Evolutionary conservation across 2,888 invertebrate genomes (phyloP), one percentile per base, ranked within the genome.

Genomic region (Nemotelus pantherinus): DNA sequence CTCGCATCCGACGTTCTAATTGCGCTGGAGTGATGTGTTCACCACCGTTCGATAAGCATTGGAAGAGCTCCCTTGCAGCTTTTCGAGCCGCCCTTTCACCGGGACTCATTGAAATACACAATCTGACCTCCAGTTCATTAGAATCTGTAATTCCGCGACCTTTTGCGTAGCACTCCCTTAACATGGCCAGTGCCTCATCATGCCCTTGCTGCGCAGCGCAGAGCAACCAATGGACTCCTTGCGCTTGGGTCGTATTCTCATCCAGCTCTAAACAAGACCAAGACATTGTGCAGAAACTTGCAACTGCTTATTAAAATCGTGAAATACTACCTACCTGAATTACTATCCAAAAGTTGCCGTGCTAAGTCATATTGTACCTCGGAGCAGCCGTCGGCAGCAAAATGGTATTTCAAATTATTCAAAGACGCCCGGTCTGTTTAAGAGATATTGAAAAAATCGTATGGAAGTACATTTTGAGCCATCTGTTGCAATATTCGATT

Each of bases 191-290:
- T 0, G 97, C 97, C 85, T 96, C 95, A 63, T 92, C 90, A 83
- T 96, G 95, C 0, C 97, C 97, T 86, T 97, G 96, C 83, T 95
- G 94, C 0, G 97, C 96, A 2, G 97, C 96, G 87, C 94, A 93
- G n/a, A 96, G 92, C 68, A 97, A 87, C 97, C 97, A 97, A 83
- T 95, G 93, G 71, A 97, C 91, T 0, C 96, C 97, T 81, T 94
- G 90, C 81, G 92, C 91, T 80, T 93, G 94, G 3, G 84, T 82
- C 10, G 84, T 80, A 41, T 83, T 80, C 75, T 84, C 81, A 78
- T 84, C 84, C 65, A 83, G 82, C 64, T 85, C 86, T 87, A 25
- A 25, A 25, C 25, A 25, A 25, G 25, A 25, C 25, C 25, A 25
- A 25, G 25, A 25, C 7, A 47, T 65, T 47, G 5, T 25, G 7